Evolutionary conservation across 2,113 vertebrate genomes (phyloP).

Genomic region (Prochilodus magdalenae): DNA sequence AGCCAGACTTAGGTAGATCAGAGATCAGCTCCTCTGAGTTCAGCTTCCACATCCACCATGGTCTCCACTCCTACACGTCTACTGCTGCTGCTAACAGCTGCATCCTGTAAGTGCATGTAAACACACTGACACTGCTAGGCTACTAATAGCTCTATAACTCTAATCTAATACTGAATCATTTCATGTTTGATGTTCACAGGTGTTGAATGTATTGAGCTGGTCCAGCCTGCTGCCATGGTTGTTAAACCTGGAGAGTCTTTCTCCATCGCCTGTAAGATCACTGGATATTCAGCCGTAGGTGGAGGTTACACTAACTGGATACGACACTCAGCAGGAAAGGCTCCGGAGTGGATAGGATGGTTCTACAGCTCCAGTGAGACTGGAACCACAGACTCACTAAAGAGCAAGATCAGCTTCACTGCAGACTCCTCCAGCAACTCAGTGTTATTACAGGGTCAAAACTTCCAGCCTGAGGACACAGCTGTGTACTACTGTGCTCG

Average conservation of each 20-base stretch:
- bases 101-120: too few species aligned
- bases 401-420: constrained; percentile 1
- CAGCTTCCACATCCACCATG: too few species aligned
- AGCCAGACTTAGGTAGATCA: background rate
- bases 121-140: too few species aligned
- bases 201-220: too few species aligned
- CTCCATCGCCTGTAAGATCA: constrained; percentile 21
- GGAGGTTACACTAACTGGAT: constrained; percentile 30
- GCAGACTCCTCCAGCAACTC: constrained; percentile 8
- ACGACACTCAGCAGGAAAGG: constrained; percentile 10
- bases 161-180: background rate
- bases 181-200: too few species aligned
- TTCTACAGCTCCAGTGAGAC: background rate
- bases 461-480: constrained; percentile 14
- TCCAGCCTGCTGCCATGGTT: constrained; percentile 21
- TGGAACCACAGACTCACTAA: background rate
- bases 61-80: too few species aligned
- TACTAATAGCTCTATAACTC: background rate
- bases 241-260: constrained; percentile 23
- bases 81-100: too few species aligned
- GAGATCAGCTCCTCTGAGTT: background rate
- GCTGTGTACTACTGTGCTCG: constrained; percentile 29
- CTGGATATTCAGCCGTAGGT: constrained; percentile 16
- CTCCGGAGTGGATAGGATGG: constrained; percentile 10
- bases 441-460: background rate